Conservation (phyloP, 2,888 invertebrate species). For the Chymomyza fuscimana region DNA sequence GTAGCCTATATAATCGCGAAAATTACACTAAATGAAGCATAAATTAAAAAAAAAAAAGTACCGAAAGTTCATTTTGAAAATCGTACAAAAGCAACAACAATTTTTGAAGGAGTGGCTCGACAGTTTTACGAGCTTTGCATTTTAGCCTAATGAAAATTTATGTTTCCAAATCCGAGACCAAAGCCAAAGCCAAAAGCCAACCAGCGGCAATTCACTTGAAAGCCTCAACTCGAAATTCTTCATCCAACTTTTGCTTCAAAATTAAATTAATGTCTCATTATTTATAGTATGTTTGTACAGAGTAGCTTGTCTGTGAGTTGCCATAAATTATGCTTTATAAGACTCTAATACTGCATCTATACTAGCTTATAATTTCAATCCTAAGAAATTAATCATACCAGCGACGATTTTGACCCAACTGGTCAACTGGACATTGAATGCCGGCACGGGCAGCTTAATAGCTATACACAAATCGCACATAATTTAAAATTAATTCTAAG, state of each 20-base stretch:
- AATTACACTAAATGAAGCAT: constrained; percentile 27
- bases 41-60: constrained; percentile 36
- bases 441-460: not conserved
- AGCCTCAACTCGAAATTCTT: constrained; percentile 51
- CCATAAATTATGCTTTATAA: not conserved
- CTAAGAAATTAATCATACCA: constrained; percentile 36
- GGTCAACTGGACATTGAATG: constrained; percentile 12
- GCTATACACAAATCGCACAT: constrained; percentile 17
- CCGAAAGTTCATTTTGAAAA: not conserved
- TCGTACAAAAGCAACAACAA: not conserved
- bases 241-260: constrained; percentile 51
- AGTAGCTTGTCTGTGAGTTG: not conserved
- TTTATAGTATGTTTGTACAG: constrained; percentile 21
- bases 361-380: constrained; percentile 14
- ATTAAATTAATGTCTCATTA: constrained; percentile 62
- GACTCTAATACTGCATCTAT: not conserved
- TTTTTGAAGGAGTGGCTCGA: not conserved
- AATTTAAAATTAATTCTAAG: constrained; percentile 28
- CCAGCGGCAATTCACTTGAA: constrained; percentile 30
- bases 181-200: constrained; percentile 20
- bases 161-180: constrained; percentile 36
- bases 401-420: constrained; percentile 11
- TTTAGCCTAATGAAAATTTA: constrained; percentile 68
- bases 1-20: not conserved
- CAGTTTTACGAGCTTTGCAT: constrained; percentile 36